A percentile compares a stretch with the other conserved stretches of the same genome.
phyloP scores from a whole-genome alignment of 2,797 vertebrate genomes.

The Dromococcyx pavoninus region DNA sequence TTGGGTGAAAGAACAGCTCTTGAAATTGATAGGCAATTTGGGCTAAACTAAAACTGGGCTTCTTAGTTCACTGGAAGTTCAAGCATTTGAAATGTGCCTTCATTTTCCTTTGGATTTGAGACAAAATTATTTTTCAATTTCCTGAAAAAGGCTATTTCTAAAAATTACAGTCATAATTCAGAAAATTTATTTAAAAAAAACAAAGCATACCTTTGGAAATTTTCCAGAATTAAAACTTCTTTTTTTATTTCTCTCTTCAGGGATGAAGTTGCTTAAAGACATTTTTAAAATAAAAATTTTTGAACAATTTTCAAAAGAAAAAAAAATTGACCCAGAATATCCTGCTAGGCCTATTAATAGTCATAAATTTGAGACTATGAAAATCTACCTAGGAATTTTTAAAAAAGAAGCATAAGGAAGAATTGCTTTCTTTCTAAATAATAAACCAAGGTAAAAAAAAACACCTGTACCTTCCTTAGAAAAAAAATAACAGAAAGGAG shows the following conservation, averaged over 20 bases:
- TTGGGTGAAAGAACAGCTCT: neutral
- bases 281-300: neutral
- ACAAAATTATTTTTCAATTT: neutral
- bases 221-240: neutral
- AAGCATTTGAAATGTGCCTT: neutral
- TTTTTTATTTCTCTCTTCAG: neutral
- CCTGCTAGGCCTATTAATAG: neutral
- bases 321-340: neutral
- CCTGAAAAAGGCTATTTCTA: neutral
- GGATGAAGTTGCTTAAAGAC: neutral
- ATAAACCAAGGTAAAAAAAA: neutral
- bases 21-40: neutral
- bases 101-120: neutral
- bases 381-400: neutral
- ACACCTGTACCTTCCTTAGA: neutral
- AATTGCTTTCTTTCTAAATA: neutral
- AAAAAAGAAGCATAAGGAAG: neutral
- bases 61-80: neutral
- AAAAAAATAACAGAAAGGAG: neutral
- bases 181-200: neutral
- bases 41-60: neutral
- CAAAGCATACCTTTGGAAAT: neutral
- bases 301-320: slow-evolving; percentile 3
- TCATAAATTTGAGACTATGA: neutral
- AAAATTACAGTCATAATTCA: neutral